A percentile compares a stretch with the other conserved stretches of the same genome.
Conservation (phyloP, 2,888 invertebrate species). For the Morpho deidamia region DNA sequence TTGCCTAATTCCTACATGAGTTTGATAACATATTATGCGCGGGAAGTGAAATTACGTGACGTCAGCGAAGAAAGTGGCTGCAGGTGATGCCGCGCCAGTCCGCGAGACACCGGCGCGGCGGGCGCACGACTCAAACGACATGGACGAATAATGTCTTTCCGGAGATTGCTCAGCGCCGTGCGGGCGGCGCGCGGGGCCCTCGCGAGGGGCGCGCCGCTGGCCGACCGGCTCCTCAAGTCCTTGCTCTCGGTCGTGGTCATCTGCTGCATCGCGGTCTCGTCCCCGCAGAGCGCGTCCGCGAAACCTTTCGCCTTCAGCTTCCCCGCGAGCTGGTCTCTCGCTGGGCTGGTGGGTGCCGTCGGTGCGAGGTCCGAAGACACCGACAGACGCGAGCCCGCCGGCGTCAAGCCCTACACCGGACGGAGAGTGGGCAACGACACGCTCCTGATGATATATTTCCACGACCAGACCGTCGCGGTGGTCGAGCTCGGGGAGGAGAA, state of each 20-base stretch:
- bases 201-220: slow-evolving; percentile 57
- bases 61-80: slow-evolving; percentile 41
- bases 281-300: slow-evolving; percentile 65
- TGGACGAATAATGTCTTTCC: slow-evolving; percentile 56
- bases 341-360: slow-evolving; percentile 60
- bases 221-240: slow-evolving; percentile 61
- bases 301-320: slow-evolving; percentile 70
- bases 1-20: slow-evolving; percentile 24
- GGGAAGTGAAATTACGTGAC: slow-evolving; percentile 39
- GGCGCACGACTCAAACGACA: slow-evolving; percentile 36
- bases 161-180: slow-evolving; percentile 59
- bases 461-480: slow-evolving; percentile 90
- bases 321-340: slow-evolving; percentile 69
- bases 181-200: slow-evolving; percentile 61
- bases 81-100: slow-evolving; percentile 31
- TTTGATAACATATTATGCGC: slow-evolving; percentile 32
- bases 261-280: slow-evolving; percentile 64
- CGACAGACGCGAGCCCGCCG: slow-evolving; percentile 53
- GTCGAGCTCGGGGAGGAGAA: slow-evolving; percentile 86
- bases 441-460: slow-evolving; percentile 85
- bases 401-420: slow-evolving; percentile 81
- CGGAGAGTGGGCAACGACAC: slow-evolving; percentile 82
- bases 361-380: slow-evolving; percentile 54
- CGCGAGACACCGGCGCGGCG: slow-evolving; percentile 40
- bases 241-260: slow-evolving; percentile 60